Evolutionary conservation across 1,140 invertebrate genomes (phyloP).

Genomic region (Papilio machaon): DNA sequence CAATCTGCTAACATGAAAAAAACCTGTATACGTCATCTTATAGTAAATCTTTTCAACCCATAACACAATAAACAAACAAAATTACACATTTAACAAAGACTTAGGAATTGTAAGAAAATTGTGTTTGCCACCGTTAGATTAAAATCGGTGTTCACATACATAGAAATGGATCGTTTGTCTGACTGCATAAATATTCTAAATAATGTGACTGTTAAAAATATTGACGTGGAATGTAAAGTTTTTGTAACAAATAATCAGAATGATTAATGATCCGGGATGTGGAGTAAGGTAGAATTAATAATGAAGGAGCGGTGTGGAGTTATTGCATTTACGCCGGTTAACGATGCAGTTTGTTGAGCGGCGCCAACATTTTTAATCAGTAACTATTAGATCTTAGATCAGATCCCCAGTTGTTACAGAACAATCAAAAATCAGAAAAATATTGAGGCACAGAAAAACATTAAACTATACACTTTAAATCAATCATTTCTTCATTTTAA

Average conservation of each 20-base stretch:
- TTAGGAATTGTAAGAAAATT: no score
- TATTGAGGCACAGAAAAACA: no score
- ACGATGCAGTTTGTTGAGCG: conserved; percentile 13
- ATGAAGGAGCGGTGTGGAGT: neutral
- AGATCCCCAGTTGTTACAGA: no score
- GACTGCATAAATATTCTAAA: neutral
- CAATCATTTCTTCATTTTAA: no score
- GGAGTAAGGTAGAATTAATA: conserved; percentile 14
- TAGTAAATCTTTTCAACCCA: no score
- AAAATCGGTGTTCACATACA: neutral
- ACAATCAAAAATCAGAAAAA: no score
- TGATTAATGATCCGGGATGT: conserved; percentile 13
- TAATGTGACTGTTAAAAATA: neutral
- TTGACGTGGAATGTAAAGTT: neutral
- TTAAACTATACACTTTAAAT: no score
- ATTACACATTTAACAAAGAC: no score
- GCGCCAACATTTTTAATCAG: conserved; percentile 17
- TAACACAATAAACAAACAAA: no score
- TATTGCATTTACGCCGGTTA: conserved; percentile 1
- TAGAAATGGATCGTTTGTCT: neutral
- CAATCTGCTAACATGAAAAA: no score
- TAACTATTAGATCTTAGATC: neutral
- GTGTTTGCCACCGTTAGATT: no score
- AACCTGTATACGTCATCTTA: no score
- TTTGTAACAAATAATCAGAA: conserved; percentile 5